Evolutionary conservation across 2,888 invertebrate species (phyloP), one percentile per base, ranked within the genome.

Genomic region (Heliconius aoede): DNA sequence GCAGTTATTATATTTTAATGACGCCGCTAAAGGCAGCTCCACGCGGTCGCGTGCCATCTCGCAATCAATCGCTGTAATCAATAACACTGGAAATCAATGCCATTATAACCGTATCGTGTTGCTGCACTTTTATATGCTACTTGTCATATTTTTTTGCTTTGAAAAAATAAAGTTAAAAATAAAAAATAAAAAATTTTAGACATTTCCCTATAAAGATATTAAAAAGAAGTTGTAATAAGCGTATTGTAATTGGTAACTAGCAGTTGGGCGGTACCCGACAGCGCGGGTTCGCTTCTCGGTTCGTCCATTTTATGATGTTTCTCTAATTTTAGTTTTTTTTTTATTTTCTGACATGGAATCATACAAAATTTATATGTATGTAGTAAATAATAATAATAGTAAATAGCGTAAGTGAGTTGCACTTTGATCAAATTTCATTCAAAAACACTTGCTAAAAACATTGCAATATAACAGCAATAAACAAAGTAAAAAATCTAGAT

Each of bases 71-170:
- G 90, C 80, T 80, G 87, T 87, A 92, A 93, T 93, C 93, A 93
- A 94, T 93, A 91, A 88, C 84, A 82, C 86, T 88, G 89, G 89
- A 91, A 93, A 94, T 93, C 93, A 93, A 93, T 93, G 92, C 88
- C 86, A 86, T 89, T 87, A 90, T 89, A 90, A 87, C 87, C 77
- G 83, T 84, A 60, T 62, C 77, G 64, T 77, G 74, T 64, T 74
- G 62, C 18, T 69, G 51, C 72, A 72, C 72, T 36, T 15, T 71
- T 58, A 26, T 71, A 32, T 55, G 32, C 71, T 46, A 67, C 26
- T 67, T 40, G 24, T 67, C 55, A 55, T 55, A n/a, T 4, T 62
- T 62, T 62, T 60, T 26, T 26, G 1, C 18, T 60, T 60, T 60
- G 7, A 21, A 46, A 46, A 46, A 7, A 46, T 21, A 46, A 46